Evolutionary conservation across 1,140 invertebrate species (phyloP).

Genomic region (Potamilus streckersoni): DNA sequence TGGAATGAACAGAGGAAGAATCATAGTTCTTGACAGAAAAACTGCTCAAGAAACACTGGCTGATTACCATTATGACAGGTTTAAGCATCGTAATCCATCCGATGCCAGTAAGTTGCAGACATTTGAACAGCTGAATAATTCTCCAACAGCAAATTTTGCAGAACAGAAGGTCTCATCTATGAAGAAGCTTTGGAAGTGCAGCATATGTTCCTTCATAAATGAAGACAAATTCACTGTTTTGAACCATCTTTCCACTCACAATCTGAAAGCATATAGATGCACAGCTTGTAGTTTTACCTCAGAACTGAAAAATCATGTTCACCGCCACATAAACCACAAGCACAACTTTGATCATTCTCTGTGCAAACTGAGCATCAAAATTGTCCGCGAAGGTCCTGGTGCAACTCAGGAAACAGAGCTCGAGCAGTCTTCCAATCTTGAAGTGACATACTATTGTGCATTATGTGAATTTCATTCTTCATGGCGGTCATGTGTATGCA

Average conservation of each 20-base stretch:
- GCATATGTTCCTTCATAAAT: slow-evolving; percentile 52
- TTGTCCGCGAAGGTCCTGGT: slow-evolving; percentile 29
- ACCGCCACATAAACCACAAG: slow-evolving; percentile 50
- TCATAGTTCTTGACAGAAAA: slow-evolving; percentile 44
- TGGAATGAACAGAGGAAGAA: slow-evolving; percentile 33
- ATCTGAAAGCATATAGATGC: slow-evolving; percentile 57
- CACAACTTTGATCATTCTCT: slow-evolving; percentile 40
- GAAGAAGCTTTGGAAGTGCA: slow-evolving; percentile 58
- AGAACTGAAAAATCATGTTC: slow-evolving; percentile 51
- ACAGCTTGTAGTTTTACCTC: slow-evolving; percentile 46
- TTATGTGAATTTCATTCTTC: slow-evolving; percentile 51
- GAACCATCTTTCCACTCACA: slow-evolving; percentile 53
- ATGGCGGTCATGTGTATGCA: slow-evolving; percentile 38
- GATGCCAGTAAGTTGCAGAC: too few species aligned
- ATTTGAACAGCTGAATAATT: too few species aligned
- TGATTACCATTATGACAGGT: slow-evolving; percentile 45
- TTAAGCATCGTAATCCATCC: background rate
- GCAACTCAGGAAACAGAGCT: slow-evolving; percentile 5
- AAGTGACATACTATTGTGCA: slow-evolving; percentile 46
- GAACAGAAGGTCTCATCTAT: slow-evolving; percentile 2
- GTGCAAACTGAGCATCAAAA: slow-evolving; percentile 44
- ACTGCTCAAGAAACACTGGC: slow-evolving; percentile 44
- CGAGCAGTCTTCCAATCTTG: slow-evolving; percentile 4
- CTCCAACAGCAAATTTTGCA: background rate
- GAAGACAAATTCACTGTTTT: slow-evolving; percentile 48